A percentile compares a stretch with the other conserved stretches of the same genome.
Evolutionary conservation across 2,113 vertebrate species (phyloP).

Genomic region (Microcebus murinus): DNA sequence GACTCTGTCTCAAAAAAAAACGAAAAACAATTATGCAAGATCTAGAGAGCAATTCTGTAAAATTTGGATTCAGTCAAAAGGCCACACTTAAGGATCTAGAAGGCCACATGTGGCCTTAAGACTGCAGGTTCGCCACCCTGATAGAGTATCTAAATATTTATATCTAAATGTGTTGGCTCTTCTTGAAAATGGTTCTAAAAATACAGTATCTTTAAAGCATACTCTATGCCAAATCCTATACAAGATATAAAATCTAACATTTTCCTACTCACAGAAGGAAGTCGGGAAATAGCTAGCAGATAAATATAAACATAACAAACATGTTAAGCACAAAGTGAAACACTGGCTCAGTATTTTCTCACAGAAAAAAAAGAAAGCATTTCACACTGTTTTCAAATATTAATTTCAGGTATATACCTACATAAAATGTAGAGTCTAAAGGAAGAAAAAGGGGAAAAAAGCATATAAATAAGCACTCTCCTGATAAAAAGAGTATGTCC

Average conservation of each 20-base stretch:
- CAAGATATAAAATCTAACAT: neutral
- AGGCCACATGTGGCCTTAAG: too few relatives aligned
- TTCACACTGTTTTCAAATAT: conserved; percentile 26
- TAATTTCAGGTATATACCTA: conserved; percentile 5
- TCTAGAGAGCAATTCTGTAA: neutral
- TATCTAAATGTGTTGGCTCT: neutral
- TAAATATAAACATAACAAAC: neutral
- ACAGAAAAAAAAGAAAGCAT: neutral
- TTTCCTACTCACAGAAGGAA: conserved; percentile 16
- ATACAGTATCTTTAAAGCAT: neutral
- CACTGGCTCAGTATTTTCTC: neutral
- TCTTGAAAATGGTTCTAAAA: conserved; percentile 46
- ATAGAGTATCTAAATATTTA: conserved; percentile 8
- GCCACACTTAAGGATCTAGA: too few relatives aligned
- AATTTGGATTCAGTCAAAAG: too few relatives aligned
- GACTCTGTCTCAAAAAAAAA: too few relatives aligned
- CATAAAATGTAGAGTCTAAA: neutral
- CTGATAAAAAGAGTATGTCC: neutral
- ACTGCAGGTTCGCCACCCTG: too few relatives aligned
- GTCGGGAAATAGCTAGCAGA: neutral
- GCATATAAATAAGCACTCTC: neutral
- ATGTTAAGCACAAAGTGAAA: conserved; percentile 12
- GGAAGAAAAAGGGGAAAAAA: neutral
- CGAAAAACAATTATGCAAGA: neutral
- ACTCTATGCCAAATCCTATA: neutral